Base-by-base conservation (phyloP, 2,888 invertebrate genomes). In the Deroplatys truncata region DNA sequence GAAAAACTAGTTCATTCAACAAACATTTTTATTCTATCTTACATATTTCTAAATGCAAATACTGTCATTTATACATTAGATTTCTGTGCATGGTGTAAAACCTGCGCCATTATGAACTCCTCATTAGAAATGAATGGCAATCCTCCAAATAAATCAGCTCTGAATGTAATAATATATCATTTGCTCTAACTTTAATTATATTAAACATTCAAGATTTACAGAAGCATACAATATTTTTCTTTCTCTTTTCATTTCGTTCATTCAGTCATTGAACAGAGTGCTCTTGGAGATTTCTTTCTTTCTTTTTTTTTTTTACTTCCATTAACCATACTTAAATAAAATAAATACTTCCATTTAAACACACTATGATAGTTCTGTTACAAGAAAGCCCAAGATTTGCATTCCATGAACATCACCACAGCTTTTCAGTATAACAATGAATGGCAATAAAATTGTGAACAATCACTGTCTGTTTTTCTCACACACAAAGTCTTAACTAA, bases 271-370 rank as follows among this genome's bases (percentile, higher is more conserved):
- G 72, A 89, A 83, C 16, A 35, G 43, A 83, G 15, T 72, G 16
- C 25, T 72, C 56, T 72, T 13, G 28, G 43, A 87, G n/a, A 87
- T 25, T 10, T n/a, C n/a, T n/a, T n/a, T n/a, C n/a, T n/a, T n/a
- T n/a, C n/a, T n/a, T n/a, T n/a, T n/a, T n/a, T n/a, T 85, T 15
- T 35, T 83, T 43, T 43, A 43, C 35, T 82, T 35, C n/a, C 83
- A 28, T 82, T 35, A 35, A 10, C 15, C 83, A 43, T 83, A 83
- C 28, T 85, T 84, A 84, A 89, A 89, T 89, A 86, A 89, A 89
- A 89, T 89, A 88, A 89, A 89, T 89, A 88, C 88, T 89, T 88
- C 84, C 84, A 84, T 89, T 88, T 89, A 88, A 88, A 87, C 82
- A 82, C 82, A 28, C 82, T 35, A 88, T 83, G 35, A 72, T 84